Conservation (phyloP, 2,113 vertebrate genomes). For the Peromyscus californicus region DNA sequence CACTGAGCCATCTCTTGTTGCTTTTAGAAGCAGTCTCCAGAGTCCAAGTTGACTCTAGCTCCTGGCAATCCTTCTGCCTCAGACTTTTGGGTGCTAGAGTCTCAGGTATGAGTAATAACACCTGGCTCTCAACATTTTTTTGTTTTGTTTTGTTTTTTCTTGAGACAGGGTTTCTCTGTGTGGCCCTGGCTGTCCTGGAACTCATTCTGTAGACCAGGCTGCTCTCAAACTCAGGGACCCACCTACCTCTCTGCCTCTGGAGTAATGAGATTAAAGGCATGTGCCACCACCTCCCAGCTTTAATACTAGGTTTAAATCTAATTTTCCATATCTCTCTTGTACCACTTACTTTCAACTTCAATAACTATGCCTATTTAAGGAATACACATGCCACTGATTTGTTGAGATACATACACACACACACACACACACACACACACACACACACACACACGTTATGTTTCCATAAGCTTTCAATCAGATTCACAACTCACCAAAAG, state of each 20-base stretch:
- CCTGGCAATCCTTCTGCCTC: not conserved
- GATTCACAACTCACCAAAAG: slow-evolving; percentile 12
- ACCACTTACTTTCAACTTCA: slow-evolving; percentile 50
- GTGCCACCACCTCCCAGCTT: not conserved
- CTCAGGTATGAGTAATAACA: not conserved
- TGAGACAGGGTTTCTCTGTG: not conserved
- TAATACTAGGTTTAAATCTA: not conserved
- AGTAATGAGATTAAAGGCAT: not conserved
- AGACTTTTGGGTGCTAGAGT: not conserved
- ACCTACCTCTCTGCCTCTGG: not conserved
- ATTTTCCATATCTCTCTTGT: not conserved
- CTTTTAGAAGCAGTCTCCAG: not conserved
- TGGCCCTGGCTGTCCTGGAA: not conserved
- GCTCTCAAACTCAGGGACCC: not conserved
- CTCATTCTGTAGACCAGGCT: not conserved
- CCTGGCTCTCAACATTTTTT: not conserved
- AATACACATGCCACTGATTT: not conserved
- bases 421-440: too few relatives aligned
- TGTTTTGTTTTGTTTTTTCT: not conserved
- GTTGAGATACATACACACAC: too few relatives aligned
- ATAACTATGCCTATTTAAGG: not conserved
- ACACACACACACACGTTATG: too few relatives aligned
- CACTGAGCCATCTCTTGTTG: too few relatives aligned
- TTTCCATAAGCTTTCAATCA: not conserved
- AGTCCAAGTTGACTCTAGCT: not conserved